Evolutionary conservation across 1,140 invertebrate genomes (phyloP).

Genomic region (Drosophila serrata): DNA sequence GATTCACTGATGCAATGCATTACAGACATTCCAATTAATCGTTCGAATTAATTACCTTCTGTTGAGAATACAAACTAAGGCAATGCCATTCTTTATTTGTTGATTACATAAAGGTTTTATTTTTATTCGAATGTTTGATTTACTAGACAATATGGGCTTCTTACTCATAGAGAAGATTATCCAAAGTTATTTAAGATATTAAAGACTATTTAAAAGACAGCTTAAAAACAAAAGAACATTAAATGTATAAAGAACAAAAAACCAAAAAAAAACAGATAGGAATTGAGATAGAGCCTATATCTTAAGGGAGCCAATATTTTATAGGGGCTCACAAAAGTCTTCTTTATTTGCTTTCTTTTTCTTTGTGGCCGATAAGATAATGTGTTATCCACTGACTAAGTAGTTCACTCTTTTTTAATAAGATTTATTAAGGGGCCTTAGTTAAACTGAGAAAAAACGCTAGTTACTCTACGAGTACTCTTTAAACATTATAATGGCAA

Average conservation of each 20-base stretch:
- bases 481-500: constrained; percentile 6
- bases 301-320: neutral
- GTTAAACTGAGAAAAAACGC: neutral
- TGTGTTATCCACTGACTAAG: constrained; percentile 4
- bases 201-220: too few species aligned
- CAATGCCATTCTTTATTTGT: neutral
- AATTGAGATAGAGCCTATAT: neutral
- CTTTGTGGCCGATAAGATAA: constrained; percentile 4
- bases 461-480: neutral
- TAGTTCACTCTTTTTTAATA: neutral
- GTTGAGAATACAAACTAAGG: constrained; percentile 5
- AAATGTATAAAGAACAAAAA: neutral
- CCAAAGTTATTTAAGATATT: too few species aligned
- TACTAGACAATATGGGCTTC: too few species aligned
- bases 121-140: too few species aligned
- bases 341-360: neutral
- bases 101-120: constrained; percentile 1
- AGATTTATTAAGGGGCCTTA: constrained; percentile 8
- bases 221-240: too few species aligned
- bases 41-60: neutral
- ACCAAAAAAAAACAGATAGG: neutral
- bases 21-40: neutral
- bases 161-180: too few species aligned
- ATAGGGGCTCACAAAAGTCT: constrained; percentile 3
- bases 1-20: neutral